These are phyloP conservation scores for Sclerurus mexicanus DNA, from an alignment of 2,113 vertebrate genomes.

Conservation along the genomic window DNA sequence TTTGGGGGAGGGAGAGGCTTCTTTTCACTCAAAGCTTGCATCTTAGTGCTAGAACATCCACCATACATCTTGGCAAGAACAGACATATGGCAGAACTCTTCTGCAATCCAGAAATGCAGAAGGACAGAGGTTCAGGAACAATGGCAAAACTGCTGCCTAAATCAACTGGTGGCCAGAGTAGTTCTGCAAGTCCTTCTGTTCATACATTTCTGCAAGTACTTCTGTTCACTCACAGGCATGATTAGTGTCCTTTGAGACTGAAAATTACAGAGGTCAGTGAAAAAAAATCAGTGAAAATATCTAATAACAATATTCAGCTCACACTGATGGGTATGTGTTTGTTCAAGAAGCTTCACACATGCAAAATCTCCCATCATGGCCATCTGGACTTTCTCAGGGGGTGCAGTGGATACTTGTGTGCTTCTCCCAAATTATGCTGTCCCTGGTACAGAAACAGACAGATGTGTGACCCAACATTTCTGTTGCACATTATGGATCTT, in stretches of 20 bases:
- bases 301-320: not conserved
- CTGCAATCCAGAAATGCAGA: not conserved
- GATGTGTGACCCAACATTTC: not conserved
- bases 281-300: not conserved
- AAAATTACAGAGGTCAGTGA: not conserved
- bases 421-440: not conserved
- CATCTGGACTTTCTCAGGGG: not conserved
- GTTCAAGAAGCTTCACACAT: not conserved
- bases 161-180: not conserved
- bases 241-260: not conserved
- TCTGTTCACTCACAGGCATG: not conserved
- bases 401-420: not conserved
- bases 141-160: not conserved
- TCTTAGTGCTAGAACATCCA: not conserved
- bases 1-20: not conserved
- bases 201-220: not conserved
- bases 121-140: rapidly evolving
- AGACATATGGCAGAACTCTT: not conserved
- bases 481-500: not conserved
- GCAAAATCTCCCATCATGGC: not conserved
- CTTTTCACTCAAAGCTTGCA: not conserved
- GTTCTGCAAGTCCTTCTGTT: not conserved
- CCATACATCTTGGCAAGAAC: not conserved
- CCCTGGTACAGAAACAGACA: not conserved
- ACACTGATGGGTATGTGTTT: not conserved